Evolutionary conservation across 2,113 vertebrate species (phyloP).

Genomic region (Sprattus sprattus): DNA sequence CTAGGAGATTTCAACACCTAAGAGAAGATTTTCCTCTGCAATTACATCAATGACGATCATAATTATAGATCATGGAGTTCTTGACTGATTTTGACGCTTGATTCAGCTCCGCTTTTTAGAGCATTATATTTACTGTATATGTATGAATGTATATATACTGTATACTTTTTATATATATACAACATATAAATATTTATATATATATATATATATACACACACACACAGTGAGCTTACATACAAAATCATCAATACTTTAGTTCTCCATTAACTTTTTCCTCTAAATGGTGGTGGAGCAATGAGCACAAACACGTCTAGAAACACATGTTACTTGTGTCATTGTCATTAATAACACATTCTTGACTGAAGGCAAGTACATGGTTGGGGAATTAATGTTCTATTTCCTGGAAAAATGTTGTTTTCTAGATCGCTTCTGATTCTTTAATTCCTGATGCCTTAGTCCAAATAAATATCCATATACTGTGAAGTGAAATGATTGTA

Average conservation of each 20-base stretch:
- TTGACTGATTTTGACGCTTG: background rate
- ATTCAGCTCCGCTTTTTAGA: no score
- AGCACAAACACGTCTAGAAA: background rate
- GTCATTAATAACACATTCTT: no score
- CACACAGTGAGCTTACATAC: background rate
- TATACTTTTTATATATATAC: no score
- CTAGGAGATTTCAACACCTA: background rate
- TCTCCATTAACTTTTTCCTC: background rate
- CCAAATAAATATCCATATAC: background rate
- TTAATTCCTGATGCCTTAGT: background rate
- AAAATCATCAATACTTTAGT: background rate
- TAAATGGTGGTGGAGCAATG: background rate
- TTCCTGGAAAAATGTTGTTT: no score
- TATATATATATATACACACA: no score
- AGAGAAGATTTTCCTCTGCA: background rate
- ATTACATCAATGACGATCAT: background rate
- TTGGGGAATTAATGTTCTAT: no score
- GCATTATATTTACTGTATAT: no score
- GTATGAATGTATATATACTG: no score
- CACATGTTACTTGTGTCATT: no score
- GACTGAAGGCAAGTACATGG: no score
- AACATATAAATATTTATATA: no score
- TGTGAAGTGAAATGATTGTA: background rate
- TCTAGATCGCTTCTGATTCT: background rate
- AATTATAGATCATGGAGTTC: background rate